Percentiles rank a stretch among this genome's conserved stretches.
Conservation (phyloP, 2,797 vertebrate genomes). For the Micromesistius poutassou region DNA sequence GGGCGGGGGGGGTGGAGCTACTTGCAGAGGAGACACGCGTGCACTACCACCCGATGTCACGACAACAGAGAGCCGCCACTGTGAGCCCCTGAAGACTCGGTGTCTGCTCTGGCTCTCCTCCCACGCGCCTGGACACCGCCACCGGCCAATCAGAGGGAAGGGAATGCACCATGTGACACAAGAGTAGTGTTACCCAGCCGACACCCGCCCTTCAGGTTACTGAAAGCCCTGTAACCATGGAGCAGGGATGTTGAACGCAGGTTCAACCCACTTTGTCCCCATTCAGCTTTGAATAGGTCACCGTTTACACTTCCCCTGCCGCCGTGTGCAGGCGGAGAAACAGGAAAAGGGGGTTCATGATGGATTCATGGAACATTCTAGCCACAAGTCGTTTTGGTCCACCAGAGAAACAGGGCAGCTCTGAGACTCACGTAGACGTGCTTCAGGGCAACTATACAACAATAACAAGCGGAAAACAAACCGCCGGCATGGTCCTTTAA, state of each 20-base stretch:
- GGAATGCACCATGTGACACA: constrained; percentile 3
- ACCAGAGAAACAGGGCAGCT: neutral
- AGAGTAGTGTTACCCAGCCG: neutral
- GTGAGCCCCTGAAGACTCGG: constrained; percentile 13
- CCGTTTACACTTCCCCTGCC: neutral
- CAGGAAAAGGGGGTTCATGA: neutral
- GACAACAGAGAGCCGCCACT: constrained; percentile 34
- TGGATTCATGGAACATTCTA: neutral
- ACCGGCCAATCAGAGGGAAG: constrained; percentile 7
- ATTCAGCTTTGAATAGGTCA: neutral
- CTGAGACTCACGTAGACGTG: neutral
- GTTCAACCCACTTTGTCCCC: constrained; percentile 2
- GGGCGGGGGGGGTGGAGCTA: neutral
- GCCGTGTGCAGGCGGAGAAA: neutral
- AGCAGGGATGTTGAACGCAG: neutral
- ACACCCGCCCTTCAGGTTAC: neutral
- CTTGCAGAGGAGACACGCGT: constrained; percentile 14
- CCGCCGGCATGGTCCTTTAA: no score
- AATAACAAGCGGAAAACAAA: no score
- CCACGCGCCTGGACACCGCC: constrained; percentile 20
- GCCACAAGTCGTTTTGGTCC: neutral
- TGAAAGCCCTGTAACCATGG: neutral
- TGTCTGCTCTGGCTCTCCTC: constrained; percentile 12
- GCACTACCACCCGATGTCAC: constrained; percentile 33
- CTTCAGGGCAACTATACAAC: neutral